Evolutionary conservation across 1,140 invertebrate species (phyloP).

Genomic region (Tetranychus urticae): DNA sequence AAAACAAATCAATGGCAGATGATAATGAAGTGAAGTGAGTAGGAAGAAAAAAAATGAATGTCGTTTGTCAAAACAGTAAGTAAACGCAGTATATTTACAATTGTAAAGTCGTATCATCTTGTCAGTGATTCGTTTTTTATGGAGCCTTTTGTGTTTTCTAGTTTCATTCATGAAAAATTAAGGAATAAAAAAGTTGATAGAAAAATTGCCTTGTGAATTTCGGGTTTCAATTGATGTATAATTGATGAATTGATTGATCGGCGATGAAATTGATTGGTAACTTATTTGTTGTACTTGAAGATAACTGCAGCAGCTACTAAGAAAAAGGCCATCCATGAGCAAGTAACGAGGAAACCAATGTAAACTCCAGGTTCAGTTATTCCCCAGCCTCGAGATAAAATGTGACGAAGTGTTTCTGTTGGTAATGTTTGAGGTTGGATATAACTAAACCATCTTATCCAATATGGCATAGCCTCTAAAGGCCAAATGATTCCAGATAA

Average conservation of each 20-base stretch:
- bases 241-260: not conserved
- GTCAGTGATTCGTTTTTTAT: no score
- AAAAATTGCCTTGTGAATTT: no score
- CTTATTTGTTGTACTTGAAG: conserved; percentile 14
- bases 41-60: no score
- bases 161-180: no score
- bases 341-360: conserved; percentile 58
- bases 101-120: no score
- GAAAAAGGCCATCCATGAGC: conserved; percentile 68
- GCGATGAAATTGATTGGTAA: not conserved
- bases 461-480: conserved; percentile 61
- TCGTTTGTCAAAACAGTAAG: no score
- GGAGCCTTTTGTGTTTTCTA: no score
- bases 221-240: not conserved
- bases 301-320: conserved; percentile 42
- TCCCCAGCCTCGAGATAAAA: conserved; percentile 68
- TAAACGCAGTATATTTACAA: no score
- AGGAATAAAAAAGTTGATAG: no score
- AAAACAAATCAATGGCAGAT: no score
- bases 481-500: conserved; percentile 78
- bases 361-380: conserved; percentile 57
- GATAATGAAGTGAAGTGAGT: no score
- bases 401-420: conserved; percentile 60
- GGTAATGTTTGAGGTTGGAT: conserved; percentile 70
- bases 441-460: conserved; percentile 44